phyloP scores from a whole-genome alignment of 2,888 invertebrate species.

The Stenolophus ochropezus region DNA sequence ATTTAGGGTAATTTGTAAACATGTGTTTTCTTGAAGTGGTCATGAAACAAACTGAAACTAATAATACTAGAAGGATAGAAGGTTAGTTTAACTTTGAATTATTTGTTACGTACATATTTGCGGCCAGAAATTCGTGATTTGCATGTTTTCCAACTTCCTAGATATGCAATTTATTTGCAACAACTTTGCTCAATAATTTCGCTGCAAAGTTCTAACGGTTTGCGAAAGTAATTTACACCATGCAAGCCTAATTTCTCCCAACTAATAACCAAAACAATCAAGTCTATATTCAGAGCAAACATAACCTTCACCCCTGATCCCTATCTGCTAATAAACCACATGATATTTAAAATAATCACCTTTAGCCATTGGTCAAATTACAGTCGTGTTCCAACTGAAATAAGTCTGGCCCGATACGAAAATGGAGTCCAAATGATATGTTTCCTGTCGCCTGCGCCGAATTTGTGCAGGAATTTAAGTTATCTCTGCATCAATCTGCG shows the following conservation, averaged over 20 bases:
- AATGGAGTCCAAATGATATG: conserved; percentile 24
- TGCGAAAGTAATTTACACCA: conserved; percentile 18
- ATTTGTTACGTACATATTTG: not conserved
- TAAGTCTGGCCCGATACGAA: conserved; percentile 12
- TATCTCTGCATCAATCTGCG: conserved; percentile 40
- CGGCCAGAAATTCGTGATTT: not conserved
- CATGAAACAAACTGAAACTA: not conserved
- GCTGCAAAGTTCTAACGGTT: not conserved
- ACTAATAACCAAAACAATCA: not conserved
- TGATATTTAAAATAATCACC: conserved; percentile 4
- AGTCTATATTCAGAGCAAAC: conserved; percentile 1
- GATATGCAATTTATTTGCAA: conserved; percentile 8
- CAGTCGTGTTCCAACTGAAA: not conserved
- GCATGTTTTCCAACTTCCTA: not conserved
- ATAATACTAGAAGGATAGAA: not conserved
- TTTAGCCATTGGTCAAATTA: not conserved
- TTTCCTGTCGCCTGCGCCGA: not conserved
- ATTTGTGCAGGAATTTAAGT: conserved; percentile 24
- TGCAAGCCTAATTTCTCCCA: not conserved
- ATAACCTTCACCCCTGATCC: not conserved
- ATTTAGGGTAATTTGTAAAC: not conserved
- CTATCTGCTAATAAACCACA: not conserved
- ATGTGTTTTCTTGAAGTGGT: not conserved
- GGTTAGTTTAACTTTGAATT: not conserved
- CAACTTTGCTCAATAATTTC: conserved; percentile 11